These are phyloP conservation scores for Peromyscus polionotus DNA, from an alignment of 2,113 vertebrate genomes.

Conservation along the genomic window DNA sequence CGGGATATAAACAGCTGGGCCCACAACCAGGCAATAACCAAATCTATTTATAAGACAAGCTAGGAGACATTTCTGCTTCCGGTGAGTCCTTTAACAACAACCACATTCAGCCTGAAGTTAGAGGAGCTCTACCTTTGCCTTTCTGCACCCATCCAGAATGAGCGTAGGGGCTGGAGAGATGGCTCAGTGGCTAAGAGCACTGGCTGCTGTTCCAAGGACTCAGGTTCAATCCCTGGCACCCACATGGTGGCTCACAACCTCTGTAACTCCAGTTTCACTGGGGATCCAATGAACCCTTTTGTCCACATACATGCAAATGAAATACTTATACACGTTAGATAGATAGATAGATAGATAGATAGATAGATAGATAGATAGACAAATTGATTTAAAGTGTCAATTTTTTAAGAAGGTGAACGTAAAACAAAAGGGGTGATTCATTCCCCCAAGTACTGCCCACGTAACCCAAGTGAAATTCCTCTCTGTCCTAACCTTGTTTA, in stretches of 20 bases:
- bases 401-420: background rate
- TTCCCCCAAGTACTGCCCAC: background rate
- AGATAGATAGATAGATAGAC: no score
- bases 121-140: background rate
- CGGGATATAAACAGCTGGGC: background rate
- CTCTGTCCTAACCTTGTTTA: background rate
- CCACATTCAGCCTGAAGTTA: background rate
- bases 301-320: background rate
- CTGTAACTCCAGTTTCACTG: background rate
- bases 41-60: background rate
- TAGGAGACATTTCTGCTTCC: background rate
- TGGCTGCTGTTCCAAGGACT: background rate
- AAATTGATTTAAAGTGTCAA: background rate
- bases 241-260: background rate
- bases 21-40: background rate
- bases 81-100: no score
- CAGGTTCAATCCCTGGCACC: background rate
- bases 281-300: background rate
- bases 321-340: background rate
- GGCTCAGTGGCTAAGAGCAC: background rate
- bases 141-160: background rate
- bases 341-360: background rate
- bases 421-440: background rate
- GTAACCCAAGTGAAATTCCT: no score
- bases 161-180: background rate